phyloP scores from a whole-genome alignment of 2,888 invertebrate genomes.

The Adineta ricciae region DNA sequence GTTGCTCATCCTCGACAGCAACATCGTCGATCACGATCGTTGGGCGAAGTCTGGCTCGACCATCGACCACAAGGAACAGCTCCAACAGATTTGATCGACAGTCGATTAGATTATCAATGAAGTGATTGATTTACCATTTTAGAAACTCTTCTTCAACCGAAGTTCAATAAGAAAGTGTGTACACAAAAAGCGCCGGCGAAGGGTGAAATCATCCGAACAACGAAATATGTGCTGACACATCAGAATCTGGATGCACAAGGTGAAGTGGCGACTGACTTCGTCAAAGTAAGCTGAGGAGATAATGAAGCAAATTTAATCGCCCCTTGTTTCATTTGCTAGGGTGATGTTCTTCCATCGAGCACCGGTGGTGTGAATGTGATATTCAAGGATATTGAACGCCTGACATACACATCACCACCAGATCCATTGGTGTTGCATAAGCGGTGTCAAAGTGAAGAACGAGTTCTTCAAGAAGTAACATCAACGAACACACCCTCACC shows the following conservation, averaged over 20 bases:
- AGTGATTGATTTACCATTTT: slow-evolving; percentile 6
- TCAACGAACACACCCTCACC: no score
- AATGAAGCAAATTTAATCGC: slow-evolving; percentile 40
- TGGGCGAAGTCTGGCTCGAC: slow-evolving; percentile 70
- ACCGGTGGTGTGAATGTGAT: slow-evolving; percentile 88
- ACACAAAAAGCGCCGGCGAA: not conserved
- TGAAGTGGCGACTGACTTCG: slow-evolving; percentile 78
- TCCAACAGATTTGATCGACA: not conserved
- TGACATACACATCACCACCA: slow-evolving; percentile 3
- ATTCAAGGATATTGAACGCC: slow-evolving; percentile 75
- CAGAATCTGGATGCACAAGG: slow-evolving; percentile 85
- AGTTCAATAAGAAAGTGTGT: slow-evolving; percentile 57
- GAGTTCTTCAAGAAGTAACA: not conserved
- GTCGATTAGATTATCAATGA: not conserved
- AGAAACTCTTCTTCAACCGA: slow-evolving; percentile 78
- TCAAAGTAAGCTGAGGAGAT: slow-evolving; percentile 55
- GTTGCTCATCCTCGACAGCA: slow-evolving; percentile 60
- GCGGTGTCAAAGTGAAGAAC: slow-evolving; percentile 4
- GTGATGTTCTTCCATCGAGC: slow-evolving; percentile 79
- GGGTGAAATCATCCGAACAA: slow-evolving; percentile 52
- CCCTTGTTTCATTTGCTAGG: not conserved
- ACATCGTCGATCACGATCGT: slow-evolving; percentile 69
- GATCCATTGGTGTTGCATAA: not conserved
- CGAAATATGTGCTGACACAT: slow-evolving; percentile 80
- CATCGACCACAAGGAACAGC: slow-evolving; percentile 61